Evolutionary conservation across 2,113 vertebrate genomes (phyloP), one percentile per base, ranked within the genome.

Genomic region (Nyctibius bracteatus): DNA sequence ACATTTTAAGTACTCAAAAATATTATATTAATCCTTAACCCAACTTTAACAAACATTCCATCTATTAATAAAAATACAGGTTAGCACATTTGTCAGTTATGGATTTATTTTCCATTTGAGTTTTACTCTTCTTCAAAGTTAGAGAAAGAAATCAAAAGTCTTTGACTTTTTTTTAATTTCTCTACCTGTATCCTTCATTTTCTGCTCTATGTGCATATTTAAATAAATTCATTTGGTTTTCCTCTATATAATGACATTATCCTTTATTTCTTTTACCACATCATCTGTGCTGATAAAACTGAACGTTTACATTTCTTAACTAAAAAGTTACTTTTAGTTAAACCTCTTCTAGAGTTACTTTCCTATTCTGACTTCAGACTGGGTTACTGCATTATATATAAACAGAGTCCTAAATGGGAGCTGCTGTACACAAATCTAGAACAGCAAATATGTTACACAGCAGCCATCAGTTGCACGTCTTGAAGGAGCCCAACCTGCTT

Each of bases 31-130:
- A 58, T 28, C 30, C 2, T 80, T 72, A 43, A 46, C 58, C 16
- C 4, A 71, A 44, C 22, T 58, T 52, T 16, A 85, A 43, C 8
- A 86, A 68, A n/a, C 3, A 55, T 33, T 66, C 12, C 14, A 61
- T 18, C 10, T 14, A 54, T 52, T 44, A 83, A 65, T 9, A 66
- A 39, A 54, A 37, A 27, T n/a, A 5, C 3, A 52, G 14, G 4
- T 17, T 61, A 88, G 28, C 0, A 0, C 4, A 23, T 80, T 55
- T 46, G 6, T 30, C 24, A 75, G 10, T 39, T 59, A 80, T 1
- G 2, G 41, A 87, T 63, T 78, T 63, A 39, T 47, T 47, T 83
- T 54, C 41, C 28, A 52, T 23, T 63, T 80, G 27, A 61, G 8
- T 39, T 81, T 37, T 30, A 68, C 5, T 35, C 33, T 57, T 63